These are phyloP conservation scores for Drosophila meridionalis DNA, from an alignment of 2,888 invertebrate genomes.

Conservation along the genomic window DNA sequence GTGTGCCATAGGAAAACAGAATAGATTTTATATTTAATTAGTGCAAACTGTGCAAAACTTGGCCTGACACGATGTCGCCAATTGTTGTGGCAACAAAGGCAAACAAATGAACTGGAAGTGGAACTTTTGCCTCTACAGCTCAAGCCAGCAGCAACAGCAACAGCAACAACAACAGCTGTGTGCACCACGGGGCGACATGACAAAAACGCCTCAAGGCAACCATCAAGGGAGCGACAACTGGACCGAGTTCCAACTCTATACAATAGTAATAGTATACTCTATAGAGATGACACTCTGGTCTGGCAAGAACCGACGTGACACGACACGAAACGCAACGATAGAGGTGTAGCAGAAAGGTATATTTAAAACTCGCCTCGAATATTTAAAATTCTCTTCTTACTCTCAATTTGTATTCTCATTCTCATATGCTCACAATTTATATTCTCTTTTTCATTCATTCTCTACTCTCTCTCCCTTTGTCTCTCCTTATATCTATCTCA, in stretches of 20 bases:
- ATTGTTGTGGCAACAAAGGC: slow-evolving; percentile 79
- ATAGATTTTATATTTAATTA: slow-evolving; percentile 79
- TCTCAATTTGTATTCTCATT: background rate
- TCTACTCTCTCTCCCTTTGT: background rate
- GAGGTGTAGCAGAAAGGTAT: background rate
- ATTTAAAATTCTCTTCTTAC: background rate
- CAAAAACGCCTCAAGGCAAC: slow-evolving; percentile 56
- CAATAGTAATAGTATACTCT: slow-evolving; percentile 26
- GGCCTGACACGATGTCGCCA: slow-evolving; percentile 71
- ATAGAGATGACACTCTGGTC: slow-evolving; percentile 15
- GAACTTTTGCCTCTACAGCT: slow-evolving; percentile 57
- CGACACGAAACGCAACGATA: background rate
- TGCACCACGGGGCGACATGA: slow-evolving; percentile 55
- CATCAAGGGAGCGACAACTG: slow-evolving; percentile 55
- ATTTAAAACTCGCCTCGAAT: background rate
- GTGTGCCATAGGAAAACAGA: slow-evolving; percentile 54
- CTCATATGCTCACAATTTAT: too few species aligned
- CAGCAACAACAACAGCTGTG: slow-evolving; percentile 48
- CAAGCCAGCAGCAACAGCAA: slow-evolving; percentile 33
- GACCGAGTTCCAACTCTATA: slow-evolving; percentile 46
- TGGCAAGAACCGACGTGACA: background rate
- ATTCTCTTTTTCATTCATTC: background rate
- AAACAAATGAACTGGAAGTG: slow-evolving; percentile 65
- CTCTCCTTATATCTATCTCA: background rate
- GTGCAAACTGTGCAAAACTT: slow-evolving; percentile 67